A percentile compares a stretch with the other conserved stretches of the same genome.
phyloP scores from a whole-genome alignment of 2,888 invertebrate genomes.

The Caenorhabditis afra region DNA sequence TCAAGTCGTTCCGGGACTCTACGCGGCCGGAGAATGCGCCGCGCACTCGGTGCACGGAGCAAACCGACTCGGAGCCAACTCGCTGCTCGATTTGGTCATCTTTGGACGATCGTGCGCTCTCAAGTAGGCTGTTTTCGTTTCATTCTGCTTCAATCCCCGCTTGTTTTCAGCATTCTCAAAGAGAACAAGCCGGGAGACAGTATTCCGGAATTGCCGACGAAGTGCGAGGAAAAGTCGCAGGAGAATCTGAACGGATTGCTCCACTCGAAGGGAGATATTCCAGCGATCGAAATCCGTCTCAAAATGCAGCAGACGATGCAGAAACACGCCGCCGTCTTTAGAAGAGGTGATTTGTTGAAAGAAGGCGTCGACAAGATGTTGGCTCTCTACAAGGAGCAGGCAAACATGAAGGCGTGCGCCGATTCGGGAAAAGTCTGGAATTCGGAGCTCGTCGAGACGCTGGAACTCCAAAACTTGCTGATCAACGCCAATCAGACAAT shows the following conservation, averaged over 20 bases:
- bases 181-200: slow-evolving; percentile 87
- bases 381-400: slow-evolving; percentile 87
- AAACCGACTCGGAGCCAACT: slow-evolving; percentile 97
- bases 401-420: slow-evolving; percentile 83
- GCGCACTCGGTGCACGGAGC: slow-evolving; percentile 98
- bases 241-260: slow-evolving; percentile 88
- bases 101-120: slow-evolving; percentile 97
- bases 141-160: no score
- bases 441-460: slow-evolving; percentile 94
- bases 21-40: slow-evolving; percentile 94
- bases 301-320: slow-evolving; percentile 98
- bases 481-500: slow-evolving; percentile 94
- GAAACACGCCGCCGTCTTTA: slow-evolving; percentile 95
- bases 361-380: slow-evolving; percentile 88
- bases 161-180: slow-evolving; percentile 58
- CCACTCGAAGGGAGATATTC: slow-evolving; percentile 81
- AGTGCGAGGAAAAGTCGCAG: slow-evolving; percentile 93
- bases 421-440: slow-evolving; percentile 92
- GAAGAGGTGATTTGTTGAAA: slow-evolving; percentile 89
- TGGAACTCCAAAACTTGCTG: slow-evolving; percentile 97
- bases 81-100: slow-evolving; percentile 95
- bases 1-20: slow-evolving; percentile 89
- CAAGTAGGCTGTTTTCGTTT: slow-evolving; percentile 44
- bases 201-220: slow-evolving; percentile 87
- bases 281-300: slow-evolving; percentile 90